Evolutionary conservation across 2,888 invertebrate species (phyloP).

Genomic region (Melieria picta): DNA sequence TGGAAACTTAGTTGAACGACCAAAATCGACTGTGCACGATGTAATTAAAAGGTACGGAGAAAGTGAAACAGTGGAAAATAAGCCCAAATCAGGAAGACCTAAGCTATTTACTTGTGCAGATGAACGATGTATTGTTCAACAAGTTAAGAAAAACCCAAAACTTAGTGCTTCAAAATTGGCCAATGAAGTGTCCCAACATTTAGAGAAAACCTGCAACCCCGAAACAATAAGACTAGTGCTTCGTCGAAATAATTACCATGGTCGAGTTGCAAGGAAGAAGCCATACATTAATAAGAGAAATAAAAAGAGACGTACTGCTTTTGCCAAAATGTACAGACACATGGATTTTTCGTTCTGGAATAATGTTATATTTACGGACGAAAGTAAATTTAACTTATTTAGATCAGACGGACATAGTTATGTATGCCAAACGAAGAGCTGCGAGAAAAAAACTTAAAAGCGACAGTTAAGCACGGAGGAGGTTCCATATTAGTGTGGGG

Average conservation of each 20-base stretch:
- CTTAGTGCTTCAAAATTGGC: conserved; percentile 19
- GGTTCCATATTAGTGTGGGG: not conserved
- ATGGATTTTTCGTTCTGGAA: not conserved
- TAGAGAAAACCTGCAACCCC: conserved; percentile 18
- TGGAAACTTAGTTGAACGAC: no score
- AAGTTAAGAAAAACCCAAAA: conserved; percentile 19
- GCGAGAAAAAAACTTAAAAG: not conserved
- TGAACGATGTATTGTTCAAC: conserved; percentile 26
- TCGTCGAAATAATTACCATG: conserved; percentile 16
- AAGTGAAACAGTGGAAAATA: conserved; percentile 17
- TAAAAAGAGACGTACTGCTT: not conserved
- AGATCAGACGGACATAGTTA: not conserved
- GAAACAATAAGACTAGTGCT: conserved; percentile 2
- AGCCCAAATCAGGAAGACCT: conserved; percentile 11
- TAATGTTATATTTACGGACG: not conserved
- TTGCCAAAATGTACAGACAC: conserved; percentile 1
- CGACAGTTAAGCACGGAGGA: not conserved
- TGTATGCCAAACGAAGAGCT: not conserved
- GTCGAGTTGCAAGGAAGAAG: conserved; percentile 16
- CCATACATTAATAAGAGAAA: conserved; percentile 9
- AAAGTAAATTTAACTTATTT: not conserved
- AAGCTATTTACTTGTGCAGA: conserved; percentile 5
- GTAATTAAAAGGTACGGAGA: conserved; percentile 10
- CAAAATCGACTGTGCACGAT: conserved; percentile 6
- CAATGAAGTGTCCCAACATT: not conserved